Percentiles rank a stretch among this genome's conserved stretches.
Evolutionary conservation across 2,888 invertebrate genomes (phyloP).

Genomic region (Phortica magna): DNA sequence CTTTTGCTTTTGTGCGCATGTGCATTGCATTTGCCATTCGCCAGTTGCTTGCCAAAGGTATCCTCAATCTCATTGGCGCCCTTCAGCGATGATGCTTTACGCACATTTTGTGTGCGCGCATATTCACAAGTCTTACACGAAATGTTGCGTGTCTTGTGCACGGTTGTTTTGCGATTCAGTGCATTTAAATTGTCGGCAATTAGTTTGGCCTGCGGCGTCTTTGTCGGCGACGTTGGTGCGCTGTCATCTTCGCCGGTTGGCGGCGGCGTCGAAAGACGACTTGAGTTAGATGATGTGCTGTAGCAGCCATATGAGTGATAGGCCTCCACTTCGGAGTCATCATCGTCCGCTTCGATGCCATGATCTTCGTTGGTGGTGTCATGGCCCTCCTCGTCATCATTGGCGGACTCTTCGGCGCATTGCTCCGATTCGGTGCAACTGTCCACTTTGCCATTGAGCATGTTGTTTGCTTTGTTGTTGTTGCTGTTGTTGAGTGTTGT

Average conservation of each 20-base stretch:
- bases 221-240: slow-evolving; percentile 69
- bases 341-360: slow-evolving; percentile 35
- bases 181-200: slow-evolving; percentile 68
- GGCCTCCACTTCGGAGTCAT: slow-evolving; percentile 56
- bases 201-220: slow-evolving; percentile 60
- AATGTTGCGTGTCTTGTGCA: slow-evolving; percentile 30
- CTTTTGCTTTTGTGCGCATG: slow-evolving; percentile 64
- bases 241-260: slow-evolving; percentile 74
- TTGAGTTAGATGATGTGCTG: slow-evolving; percentile 65
- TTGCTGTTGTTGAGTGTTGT: neutral
- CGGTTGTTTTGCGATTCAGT: slow-evolving; percentile 53
- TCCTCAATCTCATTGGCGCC: slow-evolving; percentile 64
- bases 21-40: slow-evolving; percentile 31
- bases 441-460: slow-evolving; percentile 26
- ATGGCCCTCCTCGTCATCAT: slow-evolving; percentile 21
- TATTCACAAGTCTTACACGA: slow-evolving; percentile 69
- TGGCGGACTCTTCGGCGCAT: neutral
- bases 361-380: slow-evolving; percentile 29
- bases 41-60: slow-evolving; percentile 46
- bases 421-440: slow-evolving; percentile 18
- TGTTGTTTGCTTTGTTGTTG: neutral
- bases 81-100: slow-evolving; percentile 73
- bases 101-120: slow-evolving; percentile 59
- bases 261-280: slow-evolving; percentile 73
- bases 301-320: slow-evolving; percentile 56